Percentiles rank a stretch among this genome's conserved stretches.
These are phyloP conservation scores for Chironomus tentans DNA, from an alignment of 2,888 invertebrate genomes.

Conservation along the genomic window DNA sequence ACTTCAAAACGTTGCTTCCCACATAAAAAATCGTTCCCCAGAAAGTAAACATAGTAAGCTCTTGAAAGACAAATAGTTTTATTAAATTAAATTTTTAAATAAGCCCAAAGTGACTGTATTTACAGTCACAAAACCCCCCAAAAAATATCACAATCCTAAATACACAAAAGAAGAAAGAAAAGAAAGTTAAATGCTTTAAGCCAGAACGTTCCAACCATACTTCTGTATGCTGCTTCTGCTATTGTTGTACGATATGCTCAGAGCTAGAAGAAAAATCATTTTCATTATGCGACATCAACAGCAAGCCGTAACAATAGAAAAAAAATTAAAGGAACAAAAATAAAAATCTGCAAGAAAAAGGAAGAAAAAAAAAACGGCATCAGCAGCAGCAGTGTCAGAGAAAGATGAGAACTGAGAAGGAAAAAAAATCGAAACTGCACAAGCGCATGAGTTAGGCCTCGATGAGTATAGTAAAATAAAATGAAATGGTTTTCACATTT, in stretches of 20 bases:
- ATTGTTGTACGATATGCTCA: background rate
- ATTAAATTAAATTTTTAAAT: too few relatives aligned
- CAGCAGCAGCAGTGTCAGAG: background rate
- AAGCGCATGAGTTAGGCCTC: slow-evolving; percentile 17
- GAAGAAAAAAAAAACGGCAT: background rate
- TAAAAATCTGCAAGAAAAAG: background rate
- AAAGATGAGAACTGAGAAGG: background rate
- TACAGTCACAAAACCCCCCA: too few relatives aligned
- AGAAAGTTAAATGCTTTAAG: too few relatives aligned
- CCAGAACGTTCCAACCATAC: too few relatives aligned
- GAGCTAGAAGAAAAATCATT: background rate
- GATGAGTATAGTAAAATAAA: slow-evolving; percentile 18
- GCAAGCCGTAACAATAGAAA: background rate
- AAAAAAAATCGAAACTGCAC: slow-evolving; percentile 19
- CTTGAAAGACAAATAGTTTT: too few relatives aligned
- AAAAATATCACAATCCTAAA: too few relatives aligned
- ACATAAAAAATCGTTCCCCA: too few relatives aligned
- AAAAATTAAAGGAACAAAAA: background rate
- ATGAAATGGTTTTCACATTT: background rate
- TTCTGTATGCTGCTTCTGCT: too few relatives aligned
- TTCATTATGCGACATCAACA: background rate
- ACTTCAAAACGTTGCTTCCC: too few relatives aligned
- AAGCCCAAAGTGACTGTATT: too few relatives aligned
- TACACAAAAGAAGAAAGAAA: too few relatives aligned
- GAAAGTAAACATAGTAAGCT: too few relatives aligned